Percentiles rank a stretch among this genome's conserved stretches.
Evolutionary conservation across 1,140 invertebrate species (phyloP).

Genomic region (Venturia canescens): DNA sequence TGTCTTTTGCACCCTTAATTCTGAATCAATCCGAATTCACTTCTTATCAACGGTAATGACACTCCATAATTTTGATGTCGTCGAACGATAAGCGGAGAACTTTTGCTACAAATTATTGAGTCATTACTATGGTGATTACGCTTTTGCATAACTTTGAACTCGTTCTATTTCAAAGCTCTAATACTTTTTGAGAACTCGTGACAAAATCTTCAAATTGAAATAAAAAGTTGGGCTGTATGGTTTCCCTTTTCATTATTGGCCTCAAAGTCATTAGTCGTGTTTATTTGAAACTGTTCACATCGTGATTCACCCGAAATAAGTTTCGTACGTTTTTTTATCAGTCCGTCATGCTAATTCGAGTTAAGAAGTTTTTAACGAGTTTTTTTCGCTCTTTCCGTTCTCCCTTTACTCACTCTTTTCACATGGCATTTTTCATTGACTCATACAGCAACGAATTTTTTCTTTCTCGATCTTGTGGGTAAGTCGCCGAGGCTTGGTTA

Average conservation of each 20-base stretch:
- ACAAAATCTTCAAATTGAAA: background rate
- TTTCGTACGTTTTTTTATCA: conserved; percentile 24
- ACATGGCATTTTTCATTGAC: conserved; percentile 70
- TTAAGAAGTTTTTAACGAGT: background rate
- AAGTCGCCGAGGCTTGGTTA: conserved; percentile 63
- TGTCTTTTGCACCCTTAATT: too few relatives aligned
- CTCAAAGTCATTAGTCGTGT: background rate
- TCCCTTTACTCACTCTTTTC: background rate
- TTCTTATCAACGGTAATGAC: too few relatives aligned
- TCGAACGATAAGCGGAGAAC: too few relatives aligned
- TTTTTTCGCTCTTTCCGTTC: conserved; percentile 35
- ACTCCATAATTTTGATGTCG: too few relatives aligned
- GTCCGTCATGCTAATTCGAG: background rate
- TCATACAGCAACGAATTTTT: conserved; percentile 58
- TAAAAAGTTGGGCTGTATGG: too few relatives aligned
- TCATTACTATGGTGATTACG: too few relatives aligned
- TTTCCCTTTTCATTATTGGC: background rate
- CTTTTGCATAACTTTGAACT: too few relatives aligned
- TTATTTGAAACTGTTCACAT: background rate
- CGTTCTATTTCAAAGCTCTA: too few relatives aligned
- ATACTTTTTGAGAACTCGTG: too few relatives aligned
- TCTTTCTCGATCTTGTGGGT: background rate
- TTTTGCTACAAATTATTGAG: too few relatives aligned
- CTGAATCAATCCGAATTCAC: too few relatives aligned
- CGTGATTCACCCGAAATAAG: background rate